Percentiles rank a stretch among this genome's conserved stretches.
These are phyloP conservation scores for Sthenelais limicola DNA, from an alignment of 2,888 invertebrate species.

Conservation along the genomic window DNA sequence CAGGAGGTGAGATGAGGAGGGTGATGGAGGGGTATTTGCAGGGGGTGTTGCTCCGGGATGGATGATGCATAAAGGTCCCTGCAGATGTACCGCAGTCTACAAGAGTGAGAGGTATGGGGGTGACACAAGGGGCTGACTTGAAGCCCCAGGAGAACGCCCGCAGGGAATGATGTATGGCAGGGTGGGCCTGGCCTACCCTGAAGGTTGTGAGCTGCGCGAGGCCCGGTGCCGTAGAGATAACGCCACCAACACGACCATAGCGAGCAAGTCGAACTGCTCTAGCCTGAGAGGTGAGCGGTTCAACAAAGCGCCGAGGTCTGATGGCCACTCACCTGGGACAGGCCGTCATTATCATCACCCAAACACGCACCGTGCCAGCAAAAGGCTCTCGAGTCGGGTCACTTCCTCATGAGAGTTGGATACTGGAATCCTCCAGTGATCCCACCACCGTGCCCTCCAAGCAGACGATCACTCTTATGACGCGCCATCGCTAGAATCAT, in stretches of 20 bases:
- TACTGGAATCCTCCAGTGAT: neutral
- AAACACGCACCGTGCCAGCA: slow-evolving; percentile 1
- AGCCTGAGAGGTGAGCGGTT: slow-evolving; percentile 10
- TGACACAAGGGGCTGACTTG: neutral
- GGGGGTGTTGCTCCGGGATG: neutral
- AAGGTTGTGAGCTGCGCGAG: neutral
- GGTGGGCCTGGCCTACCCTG: neutral
- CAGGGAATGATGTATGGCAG: slow-evolving; percentile 29
- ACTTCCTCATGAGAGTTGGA: neutral
- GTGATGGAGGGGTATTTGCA: neutral
- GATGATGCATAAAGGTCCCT: neutral
- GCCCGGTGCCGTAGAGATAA: slow-evolving; percentile 23
- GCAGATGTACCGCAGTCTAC: neutral
- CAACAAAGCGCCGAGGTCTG: slow-evolving; percentile 14
- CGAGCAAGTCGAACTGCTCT: slow-evolving; percentile 19
- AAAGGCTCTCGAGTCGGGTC: neutral
- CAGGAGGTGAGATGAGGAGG: slow-evolving; percentile 6
- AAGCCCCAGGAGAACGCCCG: neutral
- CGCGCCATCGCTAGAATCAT: slow-evolving; percentile 7
- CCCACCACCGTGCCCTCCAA: slow-evolving; percentile 5
- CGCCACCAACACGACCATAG: slow-evolving; percentile 17
- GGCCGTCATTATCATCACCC: slow-evolving; percentile 12
- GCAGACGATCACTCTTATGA: neutral
- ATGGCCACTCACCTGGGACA: neutral
- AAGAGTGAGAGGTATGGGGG: neutral